phyloP scores from a whole-genome alignment of 1,140 invertebrate species.

The Bursaphelenchus mucronatus region DNA sequence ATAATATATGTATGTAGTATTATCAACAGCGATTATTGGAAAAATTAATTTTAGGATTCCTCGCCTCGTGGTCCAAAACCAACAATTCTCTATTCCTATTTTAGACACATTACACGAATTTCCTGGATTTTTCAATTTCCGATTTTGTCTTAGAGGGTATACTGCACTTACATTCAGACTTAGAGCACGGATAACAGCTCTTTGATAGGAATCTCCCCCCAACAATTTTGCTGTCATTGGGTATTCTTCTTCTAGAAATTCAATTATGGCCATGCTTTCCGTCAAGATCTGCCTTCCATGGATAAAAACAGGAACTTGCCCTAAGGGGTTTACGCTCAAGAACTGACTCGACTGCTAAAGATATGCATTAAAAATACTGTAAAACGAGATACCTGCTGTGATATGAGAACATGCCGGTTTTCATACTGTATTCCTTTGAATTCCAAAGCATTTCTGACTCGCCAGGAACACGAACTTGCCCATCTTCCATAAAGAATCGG shows the following conservation, averaged over 20 bases:
- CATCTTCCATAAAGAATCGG: conserved; percentile 16
- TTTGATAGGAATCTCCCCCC: conserved; percentile 2
- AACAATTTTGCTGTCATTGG: neutral
- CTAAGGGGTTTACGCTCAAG: conserved; percentile 1
- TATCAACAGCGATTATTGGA: no score
- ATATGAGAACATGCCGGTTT: neutral
- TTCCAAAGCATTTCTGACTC: conserved; percentile 11
- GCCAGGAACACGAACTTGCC: conserved; percentile 12
- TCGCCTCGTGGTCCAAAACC: no score
- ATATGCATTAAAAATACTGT: neutral
- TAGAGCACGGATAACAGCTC: conserved; percentile 6
- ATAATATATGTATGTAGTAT: no score
- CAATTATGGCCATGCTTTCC: conserved; percentile 14
- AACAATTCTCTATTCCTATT: no score
- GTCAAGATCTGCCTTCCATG: conserved; percentile 7
- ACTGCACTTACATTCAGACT: conserved; percentile 7
- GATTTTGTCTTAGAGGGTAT: neutral
- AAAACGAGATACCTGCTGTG: neutral
- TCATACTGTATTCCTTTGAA: conserved; percentile 15
- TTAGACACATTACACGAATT: no score
- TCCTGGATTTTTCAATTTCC: neutral
- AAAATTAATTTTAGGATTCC: no score
- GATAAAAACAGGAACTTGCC: conserved; percentile 7
- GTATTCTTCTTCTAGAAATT: conserved; percentile 20
- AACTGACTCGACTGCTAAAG: neutral